Conservation (phyloP, 2,797 vertebrate species). For the Channallabes apus region DNA sequence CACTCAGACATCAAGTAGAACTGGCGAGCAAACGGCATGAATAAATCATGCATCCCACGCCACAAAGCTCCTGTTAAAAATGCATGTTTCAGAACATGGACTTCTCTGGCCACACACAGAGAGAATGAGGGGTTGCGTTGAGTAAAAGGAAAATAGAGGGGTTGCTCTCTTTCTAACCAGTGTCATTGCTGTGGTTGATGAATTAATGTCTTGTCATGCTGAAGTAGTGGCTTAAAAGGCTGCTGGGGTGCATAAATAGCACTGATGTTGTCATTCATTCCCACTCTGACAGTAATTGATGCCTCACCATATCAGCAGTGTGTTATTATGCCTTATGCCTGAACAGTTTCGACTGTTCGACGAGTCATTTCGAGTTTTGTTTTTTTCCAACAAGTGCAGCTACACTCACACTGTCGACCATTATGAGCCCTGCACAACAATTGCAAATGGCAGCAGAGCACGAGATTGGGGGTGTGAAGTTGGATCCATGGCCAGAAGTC, state of each 20-base stretch:
- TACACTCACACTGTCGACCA: slow-evolving; percentile 40
- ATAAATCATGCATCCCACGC: slow-evolving; percentile 60
- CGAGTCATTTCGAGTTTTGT: slow-evolving; percentile 47
- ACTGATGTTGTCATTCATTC: slow-evolving; percentile 57
- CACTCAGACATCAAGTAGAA: slow-evolving; percentile 52
- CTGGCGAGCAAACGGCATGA: slow-evolving; percentile 51
- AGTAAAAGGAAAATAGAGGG: slow-evolving; percentile 50
- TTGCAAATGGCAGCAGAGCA: slow-evolving; percentile 45
- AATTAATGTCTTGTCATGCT: slow-evolving; percentile 63
- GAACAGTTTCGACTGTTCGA: slow-evolving; percentile 17
- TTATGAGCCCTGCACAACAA: slow-evolving; percentile 45
- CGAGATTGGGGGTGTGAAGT: slow-evolving; percentile 29
- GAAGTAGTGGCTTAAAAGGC: slow-evolving; percentile 61
- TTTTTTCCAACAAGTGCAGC: slow-evolving; percentile 38
- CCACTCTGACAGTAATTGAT: slow-evolving; percentile 60
- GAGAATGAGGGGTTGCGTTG: slow-evolving; percentile 36
- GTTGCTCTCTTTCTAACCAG: slow-evolving; percentile 44
- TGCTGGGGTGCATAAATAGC: slow-evolving; percentile 56
- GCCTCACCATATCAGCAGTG: slow-evolving; percentile 41
- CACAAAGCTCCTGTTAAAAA: slow-evolving; percentile 57
- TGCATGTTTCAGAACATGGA: slow-evolving; percentile 52
- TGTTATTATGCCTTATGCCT: slow-evolving; percentile 34
- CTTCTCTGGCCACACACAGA: slow-evolving; percentile 41
- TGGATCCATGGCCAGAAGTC: slow-evolving; percentile 20
- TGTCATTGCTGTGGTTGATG: slow-evolving; percentile 55